These are phyloP conservation scores for Listronotus oregonensis DNA, from an alignment of 1,140 invertebrate genomes.

Conservation along the genomic window DNA sequence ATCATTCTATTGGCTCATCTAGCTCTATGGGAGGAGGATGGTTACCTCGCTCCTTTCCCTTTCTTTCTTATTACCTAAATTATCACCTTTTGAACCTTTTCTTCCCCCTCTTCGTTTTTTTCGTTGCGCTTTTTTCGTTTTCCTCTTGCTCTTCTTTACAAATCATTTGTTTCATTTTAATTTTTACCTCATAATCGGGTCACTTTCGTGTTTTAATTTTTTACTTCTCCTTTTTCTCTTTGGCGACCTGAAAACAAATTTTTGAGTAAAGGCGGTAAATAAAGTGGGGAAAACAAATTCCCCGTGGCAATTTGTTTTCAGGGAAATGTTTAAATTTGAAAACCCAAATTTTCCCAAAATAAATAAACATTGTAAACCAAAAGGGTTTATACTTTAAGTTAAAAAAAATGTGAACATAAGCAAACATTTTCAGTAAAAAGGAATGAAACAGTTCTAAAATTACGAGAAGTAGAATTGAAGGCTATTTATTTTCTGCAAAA, in stretches of 20 bases:
- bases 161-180: background rate
- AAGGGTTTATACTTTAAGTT: too few relatives aligned
- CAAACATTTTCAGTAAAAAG: too few relatives aligned
- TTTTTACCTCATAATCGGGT: slow-evolving; percentile 24
- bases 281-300: too few relatives aligned
- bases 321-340: too few relatives aligned
- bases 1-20: slow-evolving; percentile 46
- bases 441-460: too few relatives aligned
- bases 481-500: too few relatives aligned
- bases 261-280: slow-evolving; percentile 8
- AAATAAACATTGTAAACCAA: slow-evolving; percentile 6
- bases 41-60: slow-evolving; percentile 41
- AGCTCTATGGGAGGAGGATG: slow-evolving; percentile 61
- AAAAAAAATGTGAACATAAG: too few relatives aligned
- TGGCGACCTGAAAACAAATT: slow-evolving; percentile 8
- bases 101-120: slow-evolving; percentile 11
- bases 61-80: slow-evolving; percentile 14
- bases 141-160: background rate
- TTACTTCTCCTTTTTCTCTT: slow-evolving; percentile 3
- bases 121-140: background rate
- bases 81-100: slow-evolving; percentile 23
- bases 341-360: too few relatives aligned
- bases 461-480: too few relatives aligned
- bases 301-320: too few relatives aligned
- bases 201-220: background rate